These are phyloP conservation scores for Enteromius afrohamiltoni DNA, from an alignment of 2,797 vertebrate species.

Conservation along the genomic window DNA sequence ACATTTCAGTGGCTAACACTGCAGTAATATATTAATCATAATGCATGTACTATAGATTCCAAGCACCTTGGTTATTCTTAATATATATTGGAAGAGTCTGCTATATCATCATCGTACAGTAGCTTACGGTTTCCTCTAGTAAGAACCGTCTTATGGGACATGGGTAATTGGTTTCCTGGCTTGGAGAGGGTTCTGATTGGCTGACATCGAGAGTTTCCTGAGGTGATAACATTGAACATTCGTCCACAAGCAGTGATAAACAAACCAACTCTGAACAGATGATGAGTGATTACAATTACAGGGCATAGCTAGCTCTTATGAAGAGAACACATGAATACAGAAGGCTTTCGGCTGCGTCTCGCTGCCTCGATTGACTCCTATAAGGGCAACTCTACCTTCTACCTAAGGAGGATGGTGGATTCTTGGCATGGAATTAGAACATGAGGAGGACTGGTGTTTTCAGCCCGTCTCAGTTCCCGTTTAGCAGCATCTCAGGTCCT, in stretches of 20 bases:
- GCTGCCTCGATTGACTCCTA: constrained; percentile 54
- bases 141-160: constrained; percentile 2
- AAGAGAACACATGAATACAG: constrained; percentile 52
- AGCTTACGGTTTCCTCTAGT: constrained; percentile 38
- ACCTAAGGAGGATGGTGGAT: constrained; percentile 78
- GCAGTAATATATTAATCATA: constrained; percentile 42
- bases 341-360: constrained; percentile 36
- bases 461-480: constrained; percentile 82
- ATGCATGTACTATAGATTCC: constrained; percentile 51
- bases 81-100: constrained; percentile 32
- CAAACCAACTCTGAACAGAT: constrained; percentile 40
- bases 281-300: constrained; percentile 68
- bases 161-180: constrained; percentile 7
- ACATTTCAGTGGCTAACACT: constrained; percentile 51
- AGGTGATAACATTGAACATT: constrained; percentile 46
- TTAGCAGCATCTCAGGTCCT: constrained; percentile 87
- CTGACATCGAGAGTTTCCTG: constrained; percentile 50
- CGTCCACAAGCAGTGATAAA: constrained; percentile 45
- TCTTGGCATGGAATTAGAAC: constrained; percentile 29
- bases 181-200: constrained; percentile 36
- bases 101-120: constrained; percentile 12
- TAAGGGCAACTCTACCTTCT: constrained; percentile 80
- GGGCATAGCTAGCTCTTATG: constrained; percentile 67
- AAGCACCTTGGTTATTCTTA: constrained; percentile 55
- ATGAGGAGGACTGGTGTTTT: not conserved